Conservation (phyloP, 2,797 vertebrate species). For the Monodelphis domestica region DNA sequence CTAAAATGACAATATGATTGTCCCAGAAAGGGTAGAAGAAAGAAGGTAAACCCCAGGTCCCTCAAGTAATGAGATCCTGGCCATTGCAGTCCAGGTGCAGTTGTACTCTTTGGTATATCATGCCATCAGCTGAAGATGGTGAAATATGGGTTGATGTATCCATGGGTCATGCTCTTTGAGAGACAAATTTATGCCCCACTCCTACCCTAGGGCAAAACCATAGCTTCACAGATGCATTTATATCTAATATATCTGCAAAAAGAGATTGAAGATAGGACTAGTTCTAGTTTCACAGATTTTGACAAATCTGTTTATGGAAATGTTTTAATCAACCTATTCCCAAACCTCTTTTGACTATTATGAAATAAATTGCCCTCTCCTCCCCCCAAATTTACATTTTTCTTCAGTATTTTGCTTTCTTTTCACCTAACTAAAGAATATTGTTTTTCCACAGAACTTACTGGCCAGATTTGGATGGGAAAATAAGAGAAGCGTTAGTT, state of each 20-base stretch:
- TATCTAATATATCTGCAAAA: background rate
- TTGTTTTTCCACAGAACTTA: conserved; percentile 85
- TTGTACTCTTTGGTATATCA: background rate
- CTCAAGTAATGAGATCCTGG: background rate
- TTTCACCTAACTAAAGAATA: conserved; percentile 23
- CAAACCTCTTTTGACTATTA: background rate
- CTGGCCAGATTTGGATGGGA: conserved; percentile 95
- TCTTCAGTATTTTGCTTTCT: background rate
- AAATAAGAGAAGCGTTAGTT: conserved; percentile 94
- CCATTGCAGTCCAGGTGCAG: background rate
- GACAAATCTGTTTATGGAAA: background rate
- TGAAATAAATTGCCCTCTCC: background rate
- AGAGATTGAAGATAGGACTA: background rate
- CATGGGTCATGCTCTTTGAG: background rate
- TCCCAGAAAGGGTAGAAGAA: background rate
- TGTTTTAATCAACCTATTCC: background rate
- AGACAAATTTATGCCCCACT: background rate
- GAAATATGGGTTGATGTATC: background rate
- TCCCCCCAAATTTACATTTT: background rate
- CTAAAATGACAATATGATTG: background rate
- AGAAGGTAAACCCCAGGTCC: background rate
- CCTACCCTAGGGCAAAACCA: background rate
- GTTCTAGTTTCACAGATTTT: background rate
- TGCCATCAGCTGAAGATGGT: background rate
- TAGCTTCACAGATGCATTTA: background rate